phyloP scores from a whole-genome alignment of 2,888 invertebrate genomes.

The Nudaria mundana region DNA sequence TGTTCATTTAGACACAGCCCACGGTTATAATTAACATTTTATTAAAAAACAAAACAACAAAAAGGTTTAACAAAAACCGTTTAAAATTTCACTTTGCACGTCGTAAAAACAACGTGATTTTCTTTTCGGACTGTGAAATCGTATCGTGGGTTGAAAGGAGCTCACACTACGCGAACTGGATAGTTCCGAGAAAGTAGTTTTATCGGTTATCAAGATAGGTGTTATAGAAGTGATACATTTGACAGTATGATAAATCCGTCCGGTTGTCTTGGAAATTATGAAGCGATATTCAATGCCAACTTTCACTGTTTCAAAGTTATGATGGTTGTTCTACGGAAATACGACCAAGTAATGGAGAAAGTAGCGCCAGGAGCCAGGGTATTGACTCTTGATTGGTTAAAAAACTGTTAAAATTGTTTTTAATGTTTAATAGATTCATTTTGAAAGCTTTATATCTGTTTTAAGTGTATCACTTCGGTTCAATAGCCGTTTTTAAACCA shows the following conservation, averaged over 20 bases:
- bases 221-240: constrained; percentile 16
- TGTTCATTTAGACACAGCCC: constrained; percentile 1
- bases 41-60: background rate
- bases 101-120: constrained; percentile 13
- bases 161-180: background rate
- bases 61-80: background rate
- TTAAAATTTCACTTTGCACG: constrained; percentile 11
- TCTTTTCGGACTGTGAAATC: constrained; percentile 22
- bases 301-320: constrained; percentile 60
- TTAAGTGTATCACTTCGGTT: no score
- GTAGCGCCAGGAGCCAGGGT: constrained; percentile 39
- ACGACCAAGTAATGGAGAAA: constrained; percentile 65
- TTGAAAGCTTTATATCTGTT: no score
- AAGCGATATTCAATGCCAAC: constrained; percentile 46
- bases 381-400: constrained; percentile 25
- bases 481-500: no score
- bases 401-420: no score
- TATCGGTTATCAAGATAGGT: background rate
- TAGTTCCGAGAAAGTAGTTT: constrained; percentile 1
- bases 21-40: background rate
- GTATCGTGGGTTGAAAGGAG: background rate
- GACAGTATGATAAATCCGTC: constrained; percentile 31
- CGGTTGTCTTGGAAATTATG: constrained; percentile 33
- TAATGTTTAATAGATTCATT: no score
- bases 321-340: constrained; percentile 50